Percentiles rank a stretch among this genome's conserved stretches.
Conservation (phyloP, 2,113 vertebrate species). For the Pygoscelis antarcticus region DNA sequence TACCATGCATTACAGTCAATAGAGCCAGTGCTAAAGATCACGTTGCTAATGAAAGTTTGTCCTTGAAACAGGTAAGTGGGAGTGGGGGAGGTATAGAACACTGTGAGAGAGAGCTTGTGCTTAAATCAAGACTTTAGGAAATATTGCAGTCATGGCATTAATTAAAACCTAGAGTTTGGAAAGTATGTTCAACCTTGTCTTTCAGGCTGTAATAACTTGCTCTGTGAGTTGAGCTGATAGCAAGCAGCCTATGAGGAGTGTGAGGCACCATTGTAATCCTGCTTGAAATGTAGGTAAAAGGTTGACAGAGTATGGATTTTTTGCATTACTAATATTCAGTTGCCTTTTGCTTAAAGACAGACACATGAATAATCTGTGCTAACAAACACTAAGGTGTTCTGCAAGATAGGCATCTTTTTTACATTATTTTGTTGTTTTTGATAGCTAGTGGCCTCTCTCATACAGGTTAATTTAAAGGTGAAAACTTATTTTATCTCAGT, state of each 20-base stretch:
- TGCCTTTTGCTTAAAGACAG: background rate
- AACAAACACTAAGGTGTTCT: background rate
- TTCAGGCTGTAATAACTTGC: background rate
- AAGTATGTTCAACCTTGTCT: slow-evolving; percentile 18
- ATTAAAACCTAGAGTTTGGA: background rate
- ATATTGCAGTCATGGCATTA: background rate
- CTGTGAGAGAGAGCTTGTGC: background rate
- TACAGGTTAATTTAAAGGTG: background rate
- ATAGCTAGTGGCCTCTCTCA: background rate
- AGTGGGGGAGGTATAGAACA: background rate
- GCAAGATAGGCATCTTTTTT: background rate
- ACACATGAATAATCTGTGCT: background rate
- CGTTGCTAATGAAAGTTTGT: slow-evolving; percentile 71
- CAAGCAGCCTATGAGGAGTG: background rate
- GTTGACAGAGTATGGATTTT: background rate
- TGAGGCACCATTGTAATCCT: slow-evolving; percentile 1
- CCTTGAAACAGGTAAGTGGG: slow-evolving; percentile 50
- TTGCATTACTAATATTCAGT: background rate
- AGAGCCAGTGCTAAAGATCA: slow-evolving; percentile 80
- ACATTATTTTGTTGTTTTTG: background rate
- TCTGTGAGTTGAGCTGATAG: slow-evolving; percentile 24
- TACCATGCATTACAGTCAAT: slow-evolving; percentile 63
- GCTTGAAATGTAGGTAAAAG: slow-evolving; percentile 46
- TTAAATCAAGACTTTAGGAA: background rate
- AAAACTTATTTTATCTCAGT: background rate